These are phyloP conservation scores for Dipodomys ordii DNA, from an alignment of 2,113 vertebrate species.

Conservation along the genomic window DNA sequence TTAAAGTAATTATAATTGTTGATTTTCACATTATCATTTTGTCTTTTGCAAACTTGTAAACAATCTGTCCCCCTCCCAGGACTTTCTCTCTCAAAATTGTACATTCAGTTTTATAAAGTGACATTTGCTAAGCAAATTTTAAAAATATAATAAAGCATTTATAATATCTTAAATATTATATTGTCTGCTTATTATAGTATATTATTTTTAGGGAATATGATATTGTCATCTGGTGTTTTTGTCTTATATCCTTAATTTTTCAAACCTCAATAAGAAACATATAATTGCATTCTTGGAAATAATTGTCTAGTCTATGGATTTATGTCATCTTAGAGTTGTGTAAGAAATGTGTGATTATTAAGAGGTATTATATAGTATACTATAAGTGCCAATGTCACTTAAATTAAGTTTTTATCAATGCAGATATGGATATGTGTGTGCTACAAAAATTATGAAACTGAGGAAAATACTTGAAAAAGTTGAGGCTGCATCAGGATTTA, in stretches of 20 bases:
- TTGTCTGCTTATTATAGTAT: background rate
- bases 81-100: background rate
- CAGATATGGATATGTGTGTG: slow-evolving; percentile 98
- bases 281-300: background rate
- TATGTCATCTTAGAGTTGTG: background rate
- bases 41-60: slow-evolving; percentile 21
- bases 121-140: background rate
- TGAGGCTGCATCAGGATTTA: slow-evolving; percentile 98
- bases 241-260: slow-evolving; percentile 13
- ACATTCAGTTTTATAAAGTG: background rate
- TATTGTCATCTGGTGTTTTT: background rate
- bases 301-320: slow-evolving; percentile 3
- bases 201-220: background rate
- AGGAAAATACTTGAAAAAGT: slow-evolving; percentile 99
- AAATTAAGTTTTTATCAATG: slow-evolving; percentile 72
- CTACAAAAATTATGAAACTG: slow-evolving; percentile 99
- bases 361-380: background rate
- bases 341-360: slow-evolving; percentile 15
- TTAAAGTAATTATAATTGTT: slow-evolving; percentile 19
- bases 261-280: slow-evolving; percentile 30
- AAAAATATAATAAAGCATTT: background rate
- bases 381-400: slow-evolving; percentile 21
- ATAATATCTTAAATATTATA: too few relatives aligned
- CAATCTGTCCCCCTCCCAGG: too few relatives aligned
- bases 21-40: slow-evolving; percentile 54